Base-by-base conservation (phyloP, 1,140 invertebrate species). In the Nephotettix cincticeps region DNA sequence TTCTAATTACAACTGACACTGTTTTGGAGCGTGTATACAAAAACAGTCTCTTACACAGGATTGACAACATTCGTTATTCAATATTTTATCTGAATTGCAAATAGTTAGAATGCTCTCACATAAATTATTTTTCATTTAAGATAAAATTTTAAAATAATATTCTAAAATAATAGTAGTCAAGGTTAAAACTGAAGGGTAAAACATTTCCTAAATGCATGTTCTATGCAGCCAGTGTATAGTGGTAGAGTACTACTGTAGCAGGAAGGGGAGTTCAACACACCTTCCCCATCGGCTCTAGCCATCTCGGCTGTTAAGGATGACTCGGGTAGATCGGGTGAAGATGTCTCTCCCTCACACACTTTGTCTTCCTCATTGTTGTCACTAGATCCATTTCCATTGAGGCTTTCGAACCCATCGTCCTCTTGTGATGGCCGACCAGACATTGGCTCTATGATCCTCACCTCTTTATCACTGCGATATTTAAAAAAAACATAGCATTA, bases 401-500 rank as follows among this genome's bases (percentile, higher is more conserved):
- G 82, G 78, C 92, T 93, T 81, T 93, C 92, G 79, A 94, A 93
- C 17, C 92, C 92, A 80, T 94, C 92, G 77, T 94, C 92, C 54
- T 92, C 91, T 69, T 80, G 81, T 74, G 81, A 79, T 43, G 81
- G 74, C 63, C 67, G 67, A 25, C 21, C 47, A 30, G 4, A 36
- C 32, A 36, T 6, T 6, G 32, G 32, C 32, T 36, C 32, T 36
- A 36, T 36, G 4, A 36, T 36, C 32, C 32, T 36, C 21, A 51
- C 47, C 17, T 51, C 47, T 51, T 51, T 51, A 4, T 51, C 47
- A 51, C 47, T 51, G 21, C 9, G 40, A 43, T 9, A 43, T 43
- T 43, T 43, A 43, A 43, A 9, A 43, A 43, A 43, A 43, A 43
- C 9, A n/a, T 43, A 43, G 40, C 9, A n/a, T 43, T 43, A 43